Evolutionary conservation across 2,797 vertebrate genomes (phyloP), one percentile per base, ranked within the genome.

Genomic region (Gephyroberyx darwinii): DNA sequence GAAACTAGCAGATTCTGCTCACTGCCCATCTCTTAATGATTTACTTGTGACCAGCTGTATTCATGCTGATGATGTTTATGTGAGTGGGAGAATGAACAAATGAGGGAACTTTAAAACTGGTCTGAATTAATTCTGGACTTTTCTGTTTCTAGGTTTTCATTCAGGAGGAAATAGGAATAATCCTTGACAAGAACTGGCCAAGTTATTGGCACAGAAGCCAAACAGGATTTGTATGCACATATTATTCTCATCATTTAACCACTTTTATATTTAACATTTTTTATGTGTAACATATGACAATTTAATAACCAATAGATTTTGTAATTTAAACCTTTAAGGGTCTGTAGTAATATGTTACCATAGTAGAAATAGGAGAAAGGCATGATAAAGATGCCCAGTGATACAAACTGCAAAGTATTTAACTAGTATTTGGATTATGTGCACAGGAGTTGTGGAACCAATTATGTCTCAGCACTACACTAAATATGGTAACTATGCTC

Each of bases 141-240:
- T 82, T 83, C 74, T 83, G 33, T 84, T 85, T 81, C 0, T 80
- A 94, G 94, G 87, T 95, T 95, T 90, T 94, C 93, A 70, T 94
- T 94, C 84, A 90, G 89, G 71, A 78, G 89, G 74, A 94, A 94
- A 88, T 93, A 65, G 87, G 56, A 39, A 80, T 60, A 82, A 60
- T 3, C 35, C 30, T 20, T 66, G 13, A 54, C 9, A 57, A 58
- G 68, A 83, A 73, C 19, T 14, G 41, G 69, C 35, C 66, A 35
- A 2, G 26, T 45, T 65, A 54, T 48, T 48, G 19, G 13, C 30
- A 31, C 31, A 58, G 59, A 79, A 69, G 83, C 80, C 78, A 80
- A 80, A 71, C 70, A 1, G 86, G 86, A 84, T 85, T 88, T 82
- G 79, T 84, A 52, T 0, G 66, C 62, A 77, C 58, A 65, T 26